Percentiles rank a stretch among this genome's conserved stretches.
phyloP scores from a whole-genome alignment of 2,888 invertebrate species.

The Cephalotes varians region DNA sequence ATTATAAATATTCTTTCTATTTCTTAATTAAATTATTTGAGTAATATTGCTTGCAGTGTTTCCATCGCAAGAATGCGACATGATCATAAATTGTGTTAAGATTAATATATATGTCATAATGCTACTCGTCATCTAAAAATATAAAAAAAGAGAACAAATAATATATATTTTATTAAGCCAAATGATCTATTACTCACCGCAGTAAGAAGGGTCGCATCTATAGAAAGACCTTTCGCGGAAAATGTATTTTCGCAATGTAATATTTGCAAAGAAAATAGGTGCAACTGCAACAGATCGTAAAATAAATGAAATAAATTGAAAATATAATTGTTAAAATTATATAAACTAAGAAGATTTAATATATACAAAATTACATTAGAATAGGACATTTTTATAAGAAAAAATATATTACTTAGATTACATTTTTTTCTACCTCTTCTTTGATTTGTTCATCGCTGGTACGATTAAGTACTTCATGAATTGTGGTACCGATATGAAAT shows the following conservation, averaged over 20 bases:
- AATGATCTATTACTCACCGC: slow-evolving; percentile 63
- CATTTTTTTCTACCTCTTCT: neutral
- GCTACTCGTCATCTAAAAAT: slow-evolving; percentile 75
- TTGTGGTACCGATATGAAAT: neutral
- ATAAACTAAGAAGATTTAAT: too few relatives aligned
- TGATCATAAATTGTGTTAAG: slow-evolving; percentile 75
- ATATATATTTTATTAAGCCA: neutral
- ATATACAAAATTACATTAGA: too few relatives aligned
- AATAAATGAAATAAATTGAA: too few relatives aligned
- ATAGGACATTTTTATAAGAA: too few relatives aligned
- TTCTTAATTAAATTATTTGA: too few relatives aligned
- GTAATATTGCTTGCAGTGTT: neutral
- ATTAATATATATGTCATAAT: slow-evolving; percentile 78
- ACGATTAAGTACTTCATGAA: neutral
- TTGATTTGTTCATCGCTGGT: neutral
- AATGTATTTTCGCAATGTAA: slow-evolving; percentile 76
- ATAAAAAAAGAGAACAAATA: neutral
- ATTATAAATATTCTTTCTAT: too few relatives aligned
- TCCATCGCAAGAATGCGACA: neutral
- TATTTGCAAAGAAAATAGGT: slow-evolving; percentile 78
- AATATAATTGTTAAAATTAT: too few relatives aligned
- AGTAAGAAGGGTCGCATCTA: slow-evolving; percentile 75
- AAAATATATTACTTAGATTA: too few relatives aligned
- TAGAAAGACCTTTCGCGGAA: slow-evolving; percentile 71
- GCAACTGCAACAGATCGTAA: slow-evolving; percentile 71